phyloP scores from a whole-genome alignment of 2,888 invertebrate species.

The Coelinius sp. region DNA sequence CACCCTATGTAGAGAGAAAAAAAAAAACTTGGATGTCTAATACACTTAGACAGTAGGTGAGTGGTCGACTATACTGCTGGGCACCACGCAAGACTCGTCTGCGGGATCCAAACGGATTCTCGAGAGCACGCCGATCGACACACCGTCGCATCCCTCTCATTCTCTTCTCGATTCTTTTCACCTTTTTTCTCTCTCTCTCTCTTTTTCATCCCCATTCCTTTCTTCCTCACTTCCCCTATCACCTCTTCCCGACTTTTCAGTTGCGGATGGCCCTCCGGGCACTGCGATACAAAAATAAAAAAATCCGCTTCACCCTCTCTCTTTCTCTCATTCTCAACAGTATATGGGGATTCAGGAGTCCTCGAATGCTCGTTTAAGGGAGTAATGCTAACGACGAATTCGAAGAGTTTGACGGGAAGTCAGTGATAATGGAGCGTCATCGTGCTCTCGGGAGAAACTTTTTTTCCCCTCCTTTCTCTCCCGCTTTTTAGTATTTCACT shows the following conservation, averaged over 20 bases:
- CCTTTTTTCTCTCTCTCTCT: not conserved
- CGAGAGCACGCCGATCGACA: conserved; percentile 19
- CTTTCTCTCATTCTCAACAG: not conserved
- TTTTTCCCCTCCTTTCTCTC: conserved; percentile 3
- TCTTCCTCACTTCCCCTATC: not conserved
- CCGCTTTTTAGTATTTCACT: not conserved
- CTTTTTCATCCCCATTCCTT: conserved; percentile 33
- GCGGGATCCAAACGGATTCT: not conserved
- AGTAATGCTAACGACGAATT: conserved; percentile 41
- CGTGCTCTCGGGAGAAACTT: conserved; percentile 22
- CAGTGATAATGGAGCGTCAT: conserved; percentile 35
- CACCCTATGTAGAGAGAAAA: conserved; percentile 44
- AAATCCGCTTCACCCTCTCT: not conserved
- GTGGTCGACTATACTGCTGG: not conserved
- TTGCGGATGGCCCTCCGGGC: conserved; percentile 22
- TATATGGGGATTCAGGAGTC: conserved; percentile 15
- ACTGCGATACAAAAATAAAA: not conserved
- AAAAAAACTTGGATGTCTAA: conserved; percentile 59
- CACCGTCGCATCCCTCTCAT: conserved; percentile 6
- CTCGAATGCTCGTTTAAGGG: conserved; percentile 38
- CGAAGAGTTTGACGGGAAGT: conserved; percentile 39
- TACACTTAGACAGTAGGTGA: conserved; percentile 61
- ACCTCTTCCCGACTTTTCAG: conserved; percentile 30
- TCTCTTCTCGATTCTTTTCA: conserved; percentile 17
- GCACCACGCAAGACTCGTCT: not conserved